Evolutionary conservation across 1,140 invertebrate genomes (phyloP), one percentile per base, ranked within the genome.

Genomic region (Maniola jurtina): DNA sequence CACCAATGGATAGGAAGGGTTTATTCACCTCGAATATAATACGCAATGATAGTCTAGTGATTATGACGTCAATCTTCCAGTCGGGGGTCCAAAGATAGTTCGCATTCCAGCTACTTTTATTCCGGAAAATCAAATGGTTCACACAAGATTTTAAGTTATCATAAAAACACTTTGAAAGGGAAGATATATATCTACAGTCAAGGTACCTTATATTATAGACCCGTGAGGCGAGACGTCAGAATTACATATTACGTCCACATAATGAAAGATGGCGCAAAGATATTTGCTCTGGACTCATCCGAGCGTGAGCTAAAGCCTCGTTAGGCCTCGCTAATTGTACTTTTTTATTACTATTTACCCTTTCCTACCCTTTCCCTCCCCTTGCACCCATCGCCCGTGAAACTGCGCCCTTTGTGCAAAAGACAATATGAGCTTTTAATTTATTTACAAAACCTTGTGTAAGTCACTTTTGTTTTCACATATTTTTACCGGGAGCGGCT

Each of bases 341-440:
- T 64, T 64, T 64, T 64, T 64, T 57, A 64, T 64, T 64, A 57
- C 54, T 64, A 48, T 64, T 55, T 61, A 64, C 61, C 54, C 61
- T 35, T 47, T 15, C 61, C 36, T 40, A 45, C 42, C 42, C 13
- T n/a, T 45, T n/a, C 54, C 52, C 15, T 47, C 50, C 61, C 52
- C 11, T 25, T 14, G 42, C 42, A 34, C 52, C 48, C 61, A 62
- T 54, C 50, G 50, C 38, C 40, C 42, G 38, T 45, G 54, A 64
- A 57, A 64, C 55, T 64, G 54, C 40, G 62, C 52, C 42, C 62
- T 64, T 64, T 64, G 55, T 64, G 54, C 33, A 9, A 48, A 47
- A 57, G 52, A 64, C 52, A 64, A 64, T 57, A 16, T 63, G 52
- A 36, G 50, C 54, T 64, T 57, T 64, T 64, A 64, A 64, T 64